These are phyloP conservation scores for Bagarius yarrelli DNA, from an alignment of 2,113 vertebrate species.

Conservation along the genomic window DNA sequence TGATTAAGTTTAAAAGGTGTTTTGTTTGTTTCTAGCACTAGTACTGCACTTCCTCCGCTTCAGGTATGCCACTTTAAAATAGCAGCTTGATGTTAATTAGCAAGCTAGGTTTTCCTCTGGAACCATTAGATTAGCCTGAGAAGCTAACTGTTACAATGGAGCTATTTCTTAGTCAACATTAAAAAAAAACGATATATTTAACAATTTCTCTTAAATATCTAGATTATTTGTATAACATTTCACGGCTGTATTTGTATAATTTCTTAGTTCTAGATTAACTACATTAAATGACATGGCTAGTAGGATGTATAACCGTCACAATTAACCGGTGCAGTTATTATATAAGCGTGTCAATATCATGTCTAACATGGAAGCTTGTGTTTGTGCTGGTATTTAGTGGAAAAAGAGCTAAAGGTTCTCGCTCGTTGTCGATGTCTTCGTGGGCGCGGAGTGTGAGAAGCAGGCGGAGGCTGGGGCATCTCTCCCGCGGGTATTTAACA, in stretches of 20 bases:
- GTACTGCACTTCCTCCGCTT: neutral
- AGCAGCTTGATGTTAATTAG: neutral
- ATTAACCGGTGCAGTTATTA: no score
- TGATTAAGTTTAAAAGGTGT: neutral
- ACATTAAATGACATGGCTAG: no score
- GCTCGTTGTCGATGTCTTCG: slow-evolving; percentile 63
- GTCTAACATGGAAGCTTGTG: neutral
- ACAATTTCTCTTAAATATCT: neutral
- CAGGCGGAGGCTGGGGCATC: slow-evolving; percentile 56
- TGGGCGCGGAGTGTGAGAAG: slow-evolving; percentile 61
- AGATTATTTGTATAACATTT: no score
- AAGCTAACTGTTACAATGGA: neutral
- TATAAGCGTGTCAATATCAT: neutral
- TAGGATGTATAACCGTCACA: neutral
- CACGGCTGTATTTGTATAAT: no score
- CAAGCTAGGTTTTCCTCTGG: neutral
- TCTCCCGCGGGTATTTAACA: slow-evolving; percentile 68
- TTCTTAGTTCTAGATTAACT: no score
- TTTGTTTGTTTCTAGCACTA: neutral
- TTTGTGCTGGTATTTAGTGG: neutral
- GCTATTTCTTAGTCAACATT: neutral
- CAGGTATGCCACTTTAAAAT: neutral
- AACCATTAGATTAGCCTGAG: neutral
- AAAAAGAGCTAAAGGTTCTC: no score
- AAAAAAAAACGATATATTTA: neutral